Conservation (phyloP, 2,113 vertebrate genomes). For the Anolis sagrei region DNA sequence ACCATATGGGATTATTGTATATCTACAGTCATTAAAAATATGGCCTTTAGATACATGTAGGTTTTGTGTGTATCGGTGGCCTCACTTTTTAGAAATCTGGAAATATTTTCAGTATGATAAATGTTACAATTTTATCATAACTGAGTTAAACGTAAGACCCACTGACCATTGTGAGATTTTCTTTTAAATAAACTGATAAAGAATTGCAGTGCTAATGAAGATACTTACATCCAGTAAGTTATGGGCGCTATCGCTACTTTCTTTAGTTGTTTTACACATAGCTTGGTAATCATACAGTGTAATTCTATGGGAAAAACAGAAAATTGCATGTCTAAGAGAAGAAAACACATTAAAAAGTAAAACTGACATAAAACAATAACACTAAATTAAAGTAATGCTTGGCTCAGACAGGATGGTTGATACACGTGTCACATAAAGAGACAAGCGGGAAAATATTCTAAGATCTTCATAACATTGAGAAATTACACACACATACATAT, state of each 20-base stretch:
- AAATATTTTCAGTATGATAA: too few species aligned
- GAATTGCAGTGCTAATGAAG: slow-evolving; percentile 46
- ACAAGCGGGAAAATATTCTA: slow-evolving; percentile 5
- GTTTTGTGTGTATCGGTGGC: too few species aligned
- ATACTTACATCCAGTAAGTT: slow-evolving; percentile 92
- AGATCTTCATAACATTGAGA: background rate
- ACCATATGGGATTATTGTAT: background rate
- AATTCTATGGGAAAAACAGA: slow-evolving; percentile 81
- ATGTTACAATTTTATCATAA: background rate
- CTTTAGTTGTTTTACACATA: slow-evolving; percentile 92
- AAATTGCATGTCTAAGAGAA: slow-evolving; percentile 71
- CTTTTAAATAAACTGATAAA: background rate
- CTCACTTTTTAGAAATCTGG: too few species aligned
- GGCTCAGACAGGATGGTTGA: slow-evolving; percentile 27
- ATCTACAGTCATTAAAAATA: background rate
- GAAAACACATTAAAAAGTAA: slow-evolving; percentile 27
- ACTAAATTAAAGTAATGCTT: background rate
- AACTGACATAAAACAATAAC: background rate
- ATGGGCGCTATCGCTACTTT: slow-evolving; percentile 91
- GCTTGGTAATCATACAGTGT: slow-evolving; percentile 98
- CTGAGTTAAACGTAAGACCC: background rate
- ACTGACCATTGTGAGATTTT: background rate
- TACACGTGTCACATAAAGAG: slow-evolving; percentile 37
- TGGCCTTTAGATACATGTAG: background rate
- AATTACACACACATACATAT: background rate